Percentiles rank a stretch among this genome's conserved stretches.
These are phyloP conservation scores for Gnathonemus longibarbis DNA, from an alignment of 2,113 vertebrate genomes.

Conservation along the genomic window DNA sequence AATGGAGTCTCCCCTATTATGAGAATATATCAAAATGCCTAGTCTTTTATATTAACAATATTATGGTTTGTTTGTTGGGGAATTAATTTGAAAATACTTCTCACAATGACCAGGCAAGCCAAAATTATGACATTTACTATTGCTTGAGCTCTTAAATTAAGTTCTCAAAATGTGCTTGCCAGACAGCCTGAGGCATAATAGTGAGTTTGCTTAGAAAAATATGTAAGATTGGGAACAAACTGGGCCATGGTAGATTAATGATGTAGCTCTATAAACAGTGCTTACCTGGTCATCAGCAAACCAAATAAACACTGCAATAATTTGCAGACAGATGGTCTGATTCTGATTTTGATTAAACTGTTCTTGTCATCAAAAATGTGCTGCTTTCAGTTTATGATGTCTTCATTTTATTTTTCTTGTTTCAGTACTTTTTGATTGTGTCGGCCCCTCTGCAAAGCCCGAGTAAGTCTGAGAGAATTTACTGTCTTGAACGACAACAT, in stretches of 20 bases:
- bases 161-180: background rate
- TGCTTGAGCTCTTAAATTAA: background rate
- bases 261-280: background rate
- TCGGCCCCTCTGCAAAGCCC: background rate
- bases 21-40: background rate
- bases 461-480: background rate
- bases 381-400: background rate
- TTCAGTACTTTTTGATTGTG: background rate
- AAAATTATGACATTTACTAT: background rate
- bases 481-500: constrained; percentile 5
- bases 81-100: background rate
- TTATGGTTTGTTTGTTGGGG: background rate
- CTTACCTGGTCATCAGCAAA: background rate
- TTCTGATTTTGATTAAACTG: background rate
- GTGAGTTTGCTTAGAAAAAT: background rate
- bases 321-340: background rate
- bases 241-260: background rate
- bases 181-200: background rate
- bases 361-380: background rate
- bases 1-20: background rate
- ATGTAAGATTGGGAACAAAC: background rate
- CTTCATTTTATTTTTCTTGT: background rate
- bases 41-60: background rate
- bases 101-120: background rate
- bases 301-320: background rate